Conservation (phyloP, 1,140 invertebrate genomes). For the Zaprionus inermis region DNA sequence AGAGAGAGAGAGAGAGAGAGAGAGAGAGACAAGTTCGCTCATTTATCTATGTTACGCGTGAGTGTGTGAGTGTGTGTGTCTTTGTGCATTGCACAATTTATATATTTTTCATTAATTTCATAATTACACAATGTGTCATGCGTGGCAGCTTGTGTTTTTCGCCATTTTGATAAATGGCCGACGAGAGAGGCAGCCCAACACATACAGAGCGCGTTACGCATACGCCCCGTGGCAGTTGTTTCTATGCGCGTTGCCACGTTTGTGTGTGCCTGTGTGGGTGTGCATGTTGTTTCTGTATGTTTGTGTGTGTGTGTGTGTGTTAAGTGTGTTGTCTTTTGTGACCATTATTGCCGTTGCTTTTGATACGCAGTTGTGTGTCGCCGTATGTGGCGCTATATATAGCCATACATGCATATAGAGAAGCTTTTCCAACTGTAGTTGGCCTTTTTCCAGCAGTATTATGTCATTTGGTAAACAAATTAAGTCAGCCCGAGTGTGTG, state of each 20-base stretch:
- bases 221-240: constrained; percentile 39
- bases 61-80: not conserved
- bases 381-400: not conserved
- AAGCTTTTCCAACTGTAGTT: constrained; percentile 14
- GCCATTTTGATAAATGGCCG: constrained; percentile 60
- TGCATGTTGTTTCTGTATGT: not conserved
- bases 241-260: not conserved
- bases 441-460: constrained; percentile 46
- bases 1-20: not conserved
- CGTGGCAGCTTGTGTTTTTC: constrained; percentile 14
- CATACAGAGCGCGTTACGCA: constrained; percentile 47
- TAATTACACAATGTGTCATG: constrained; percentile 51
- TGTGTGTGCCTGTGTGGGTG: not conserved
- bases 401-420: constrained; percentile 8
- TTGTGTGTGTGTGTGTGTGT: not conserved
- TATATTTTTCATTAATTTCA: constrained; percentile 46
- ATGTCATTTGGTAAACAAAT: constrained; percentile 80
- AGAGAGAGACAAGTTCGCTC: not conserved
- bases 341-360: constrained; percentile 17
- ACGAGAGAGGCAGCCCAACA: constrained; percentile 14
- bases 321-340: constrained; percentile 32
- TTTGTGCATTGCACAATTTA: not conserved
- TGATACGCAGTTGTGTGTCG: constrained; percentile 53
- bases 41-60: constrained; percentile 42
- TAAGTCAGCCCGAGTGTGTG: constrained; percentile 50